Evolutionary conservation across 2,113 vertebrate genomes (phyloP).

Genomic region (Pluvianellus socialis): DNA sequence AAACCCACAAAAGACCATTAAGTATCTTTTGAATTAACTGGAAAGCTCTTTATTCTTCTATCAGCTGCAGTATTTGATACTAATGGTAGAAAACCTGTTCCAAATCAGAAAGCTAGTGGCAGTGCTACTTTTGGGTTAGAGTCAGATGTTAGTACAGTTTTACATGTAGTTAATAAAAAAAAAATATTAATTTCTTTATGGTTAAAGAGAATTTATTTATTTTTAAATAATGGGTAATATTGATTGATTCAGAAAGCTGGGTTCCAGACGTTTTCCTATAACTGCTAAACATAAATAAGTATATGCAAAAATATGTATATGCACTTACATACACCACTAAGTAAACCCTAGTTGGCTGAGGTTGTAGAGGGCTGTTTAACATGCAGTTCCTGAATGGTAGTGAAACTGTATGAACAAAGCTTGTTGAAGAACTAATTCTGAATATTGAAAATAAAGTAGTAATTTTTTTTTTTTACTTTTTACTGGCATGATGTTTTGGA

Average conservation of each 20-base stretch:
- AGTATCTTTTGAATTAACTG: background rate
- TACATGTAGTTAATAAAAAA: background rate
- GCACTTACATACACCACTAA: background rate
- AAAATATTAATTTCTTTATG: background rate
- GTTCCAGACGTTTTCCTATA: background rate
- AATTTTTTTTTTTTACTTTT: background rate
- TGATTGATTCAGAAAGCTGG: background rate
- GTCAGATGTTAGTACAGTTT: background rate
- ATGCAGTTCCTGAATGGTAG: background rate
- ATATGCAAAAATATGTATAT: background rate
- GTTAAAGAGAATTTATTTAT: background rate
- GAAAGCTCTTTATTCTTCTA: background rate
- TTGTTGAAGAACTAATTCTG: background rate
- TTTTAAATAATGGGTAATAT: background rate
- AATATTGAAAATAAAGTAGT: background rate
- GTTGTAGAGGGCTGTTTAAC: background rate
- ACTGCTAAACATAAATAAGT: background rate
- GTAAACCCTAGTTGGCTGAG: background rate
- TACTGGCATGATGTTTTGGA: conserved; percentile 26
- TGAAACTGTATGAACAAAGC: background rate
- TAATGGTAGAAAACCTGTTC: background rate
- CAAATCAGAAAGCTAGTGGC: background rate
- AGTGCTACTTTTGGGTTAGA: background rate
- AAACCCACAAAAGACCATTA: background rate
- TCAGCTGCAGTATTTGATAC: background rate